Evolutionary conservation across 2,113 vertebrate genomes (phyloP).

Genomic region (Beaufortia kweichowensis): DNA sequence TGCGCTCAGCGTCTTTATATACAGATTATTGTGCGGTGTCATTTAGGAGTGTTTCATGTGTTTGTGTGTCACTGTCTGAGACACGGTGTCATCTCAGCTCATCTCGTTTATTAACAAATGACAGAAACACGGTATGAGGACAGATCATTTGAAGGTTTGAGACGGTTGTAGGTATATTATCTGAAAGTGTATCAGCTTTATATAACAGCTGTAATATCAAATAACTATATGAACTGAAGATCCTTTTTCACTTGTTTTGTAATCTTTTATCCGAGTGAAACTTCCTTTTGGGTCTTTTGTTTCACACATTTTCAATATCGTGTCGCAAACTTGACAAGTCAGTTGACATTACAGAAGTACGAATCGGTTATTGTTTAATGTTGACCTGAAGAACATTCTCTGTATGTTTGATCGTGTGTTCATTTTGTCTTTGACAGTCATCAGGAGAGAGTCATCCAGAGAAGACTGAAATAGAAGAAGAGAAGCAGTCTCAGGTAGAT

Average conservation of each 20-base stretch:
- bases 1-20: too few species aligned
- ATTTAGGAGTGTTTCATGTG: too few species aligned
- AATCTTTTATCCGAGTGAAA: too few species aligned
- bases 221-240: too few species aligned
- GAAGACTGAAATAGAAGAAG: not conserved
- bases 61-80: constrained; percentile 20
- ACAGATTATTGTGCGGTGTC: too few species aligned
- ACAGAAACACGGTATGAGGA: constrained; percentile 18
- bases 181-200: too few species aligned
- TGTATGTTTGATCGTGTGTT: constrained; percentile 2
- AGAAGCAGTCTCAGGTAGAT: constrained; percentile 52
- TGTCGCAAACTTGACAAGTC: too few species aligned
- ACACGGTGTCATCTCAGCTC: constrained; percentile 20
- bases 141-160: not conserved
- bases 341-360: too few species aligned
- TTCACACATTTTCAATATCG: too few species aligned
- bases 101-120: constrained; percentile 20
- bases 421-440: constrained; percentile 18
- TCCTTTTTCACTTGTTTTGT: too few species aligned
- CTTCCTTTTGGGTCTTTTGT: too few species aligned
- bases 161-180: not conserved
- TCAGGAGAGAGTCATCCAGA: not conserved
- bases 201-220: too few species aligned
- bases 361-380: not conserved
- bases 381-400: not conserved